Percentiles rank a stretch among this genome's conserved stretches.
Conservation (phyloP, 2,888 invertebrate genomes). For the Dione juno region DNA sequence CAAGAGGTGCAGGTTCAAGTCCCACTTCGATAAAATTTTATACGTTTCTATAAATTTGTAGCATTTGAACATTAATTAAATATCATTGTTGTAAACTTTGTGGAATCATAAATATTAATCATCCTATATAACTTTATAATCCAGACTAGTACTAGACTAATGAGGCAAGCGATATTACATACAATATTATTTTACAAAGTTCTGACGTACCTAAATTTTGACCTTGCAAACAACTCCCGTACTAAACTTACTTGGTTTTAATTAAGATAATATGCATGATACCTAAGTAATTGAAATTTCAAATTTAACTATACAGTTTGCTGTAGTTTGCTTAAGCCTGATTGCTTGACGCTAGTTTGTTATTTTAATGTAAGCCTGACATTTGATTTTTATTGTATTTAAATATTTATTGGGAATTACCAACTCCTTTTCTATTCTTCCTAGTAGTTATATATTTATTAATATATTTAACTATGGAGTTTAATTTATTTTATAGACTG, state of each 20-base stretch:
- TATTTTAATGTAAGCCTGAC: constrained; percentile 22
- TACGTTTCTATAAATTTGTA: too few relatives aligned
- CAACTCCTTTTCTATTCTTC: neutral
- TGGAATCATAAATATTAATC: too few relatives aligned
- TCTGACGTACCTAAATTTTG: constrained; percentile 28
- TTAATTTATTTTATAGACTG: neutral
- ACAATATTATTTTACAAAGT: neutral
- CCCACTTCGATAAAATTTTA: too few relatives aligned
- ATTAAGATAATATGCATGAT: constrained; percentile 49
- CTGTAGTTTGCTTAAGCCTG: constrained; percentile 45
- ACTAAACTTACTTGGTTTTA: constrained; percentile 46
- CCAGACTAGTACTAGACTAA: neutral
- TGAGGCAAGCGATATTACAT: neutral
- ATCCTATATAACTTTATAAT: neutral
- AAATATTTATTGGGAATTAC: constrained; percentile 19
- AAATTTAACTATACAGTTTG: constrained; percentile 48
- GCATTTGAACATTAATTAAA: too few relatives aligned
- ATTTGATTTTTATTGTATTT: constrained; percentile 25
- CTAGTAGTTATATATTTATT: neutral
- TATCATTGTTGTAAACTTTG: too few relatives aligned
- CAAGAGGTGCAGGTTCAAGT: too few relatives aligned
- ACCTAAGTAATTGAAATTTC: constrained; percentile 49
- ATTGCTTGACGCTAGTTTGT: constrained; percentile 40
- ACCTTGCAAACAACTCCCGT: constrained; percentile 46
- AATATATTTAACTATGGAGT: neutral